These are phyloP conservation scores for Hiodon tergisus DNA, from an alignment of 2,113 vertebrate genomes.

Conservation along the genomic window DNA sequence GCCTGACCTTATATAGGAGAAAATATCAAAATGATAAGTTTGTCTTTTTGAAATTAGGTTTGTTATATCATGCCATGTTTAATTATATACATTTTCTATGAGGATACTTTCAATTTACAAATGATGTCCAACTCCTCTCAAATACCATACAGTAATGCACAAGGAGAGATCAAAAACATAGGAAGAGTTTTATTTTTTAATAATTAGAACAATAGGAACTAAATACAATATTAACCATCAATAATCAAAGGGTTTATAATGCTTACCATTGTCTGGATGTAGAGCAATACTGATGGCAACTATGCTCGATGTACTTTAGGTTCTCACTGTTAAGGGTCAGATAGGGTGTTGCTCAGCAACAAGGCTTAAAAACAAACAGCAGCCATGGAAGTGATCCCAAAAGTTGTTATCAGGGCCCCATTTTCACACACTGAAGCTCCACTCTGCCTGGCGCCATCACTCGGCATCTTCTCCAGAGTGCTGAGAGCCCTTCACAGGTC, in stretches of 20 bases:
- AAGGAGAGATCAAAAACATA: too few relatives aligned
- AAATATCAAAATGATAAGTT: not conserved
- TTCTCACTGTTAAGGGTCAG: constrained; percentile 26
- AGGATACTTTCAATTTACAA: not conserved
- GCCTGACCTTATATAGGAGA: not conserved
- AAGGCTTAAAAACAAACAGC: constrained; percentile 41
- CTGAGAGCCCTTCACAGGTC: constrained; percentile 58
- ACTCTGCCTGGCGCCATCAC: constrained; percentile 60
- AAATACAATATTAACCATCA: too few relatives aligned
- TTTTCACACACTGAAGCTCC: constrained; percentile 66
- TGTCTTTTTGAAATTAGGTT: constrained; percentile 12
- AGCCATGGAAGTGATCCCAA: constrained; percentile 55
- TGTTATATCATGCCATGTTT: not conserved
- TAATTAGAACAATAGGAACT: too few relatives aligned
- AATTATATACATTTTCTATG: constrained; percentile 10
- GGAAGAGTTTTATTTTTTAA: too few relatives aligned
- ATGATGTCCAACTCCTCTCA: too few relatives aligned
- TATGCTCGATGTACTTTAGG: not conserved
- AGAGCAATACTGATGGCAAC: too few relatives aligned
- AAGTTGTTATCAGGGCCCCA: constrained; percentile 58
- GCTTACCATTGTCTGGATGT: too few relatives aligned
- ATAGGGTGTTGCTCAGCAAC: constrained; percentile 34
- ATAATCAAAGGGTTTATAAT: too few relatives aligned
- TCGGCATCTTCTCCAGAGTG: constrained; percentile 62
- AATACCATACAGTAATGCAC: too few relatives aligned